These are phyloP conservation scores for Serinus canaria DNA, from an alignment of 2,113 vertebrate species.

Conservation along the genomic window DNA sequence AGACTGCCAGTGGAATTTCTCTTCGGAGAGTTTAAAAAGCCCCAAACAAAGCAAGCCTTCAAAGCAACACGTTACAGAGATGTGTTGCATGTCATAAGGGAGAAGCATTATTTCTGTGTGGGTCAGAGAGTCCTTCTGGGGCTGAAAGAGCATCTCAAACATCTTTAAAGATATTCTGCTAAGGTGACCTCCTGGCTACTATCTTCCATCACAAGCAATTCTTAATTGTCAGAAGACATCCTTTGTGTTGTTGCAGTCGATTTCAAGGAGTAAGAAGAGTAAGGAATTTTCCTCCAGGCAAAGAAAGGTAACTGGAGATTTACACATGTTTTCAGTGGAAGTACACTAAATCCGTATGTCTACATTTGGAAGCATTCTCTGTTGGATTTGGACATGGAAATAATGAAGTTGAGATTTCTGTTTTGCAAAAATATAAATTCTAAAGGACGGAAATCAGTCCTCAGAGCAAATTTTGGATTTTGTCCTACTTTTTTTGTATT, in stretches of 20 bases:
- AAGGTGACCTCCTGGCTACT: background rate
- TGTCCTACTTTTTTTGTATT: background rate
- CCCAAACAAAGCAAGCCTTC: background rate
- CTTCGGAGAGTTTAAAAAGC: background rate
- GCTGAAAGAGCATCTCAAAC: background rate
- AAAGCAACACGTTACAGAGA: background rate
- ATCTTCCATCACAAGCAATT: background rate
- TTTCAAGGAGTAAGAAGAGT: background rate
- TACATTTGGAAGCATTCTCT: conserved; percentile 39
- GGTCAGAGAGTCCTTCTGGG: background rate
- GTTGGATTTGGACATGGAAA: conserved; percentile 44
- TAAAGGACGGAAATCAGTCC: background rate
- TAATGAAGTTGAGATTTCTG: conserved; percentile 22
- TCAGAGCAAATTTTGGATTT: background rate
- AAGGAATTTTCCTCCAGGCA: conserved; percentile 41
- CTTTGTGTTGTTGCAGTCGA: background rate
- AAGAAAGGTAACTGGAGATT: conserved; percentile 39
- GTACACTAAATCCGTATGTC: conserved; percentile 40
- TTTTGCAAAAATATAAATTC: background rate
- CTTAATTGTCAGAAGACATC: background rate
- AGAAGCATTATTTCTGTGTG: background rate
- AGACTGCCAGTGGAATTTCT: background rate
- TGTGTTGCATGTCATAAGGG: background rate
- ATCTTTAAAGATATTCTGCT: background rate
- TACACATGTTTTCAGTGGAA: conserved; percentile 50